Evolutionary conservation across 35 echinoderm and acorn worm genomes (phyloP).

Genomic region (Apostichopus japonicus): DNA sequence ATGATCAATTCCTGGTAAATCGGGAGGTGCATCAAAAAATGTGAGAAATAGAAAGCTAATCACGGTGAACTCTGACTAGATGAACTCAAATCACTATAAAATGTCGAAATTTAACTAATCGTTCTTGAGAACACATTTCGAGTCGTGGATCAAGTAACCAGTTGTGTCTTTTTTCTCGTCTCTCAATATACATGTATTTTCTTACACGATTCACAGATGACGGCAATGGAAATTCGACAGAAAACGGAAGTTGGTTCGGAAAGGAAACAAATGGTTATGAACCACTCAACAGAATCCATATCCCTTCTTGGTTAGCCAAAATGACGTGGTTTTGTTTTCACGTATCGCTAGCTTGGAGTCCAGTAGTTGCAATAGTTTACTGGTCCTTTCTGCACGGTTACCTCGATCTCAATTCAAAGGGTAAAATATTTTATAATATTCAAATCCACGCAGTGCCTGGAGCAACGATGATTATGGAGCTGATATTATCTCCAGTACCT

Average conservation of each 20-base stretch:
- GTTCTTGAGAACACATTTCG: no score
- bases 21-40: no score
- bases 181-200: no score
- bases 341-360: conserved; percentile 44
- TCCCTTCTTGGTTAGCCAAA: conserved; percentile 25
- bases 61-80: no score
- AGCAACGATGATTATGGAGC: background rate
- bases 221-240: background rate
- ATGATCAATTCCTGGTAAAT: no score
- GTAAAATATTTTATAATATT: conserved; percentile 24
- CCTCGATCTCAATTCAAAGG: conserved; percentile 17
- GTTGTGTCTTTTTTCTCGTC: background rate
- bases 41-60: no score
- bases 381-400: conserved; percentile 39
- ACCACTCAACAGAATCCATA: background rate
- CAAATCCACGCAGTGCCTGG: conserved; percentile 26
- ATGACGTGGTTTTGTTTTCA: conserved; percentile 44
- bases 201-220: background rate
- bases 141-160: background rate
- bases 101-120: no score
- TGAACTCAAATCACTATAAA: no score
- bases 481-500: background rate
- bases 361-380: conserved; percentile 49
- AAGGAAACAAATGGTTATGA: background rate
- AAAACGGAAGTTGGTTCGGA: background rate